Conservation (phyloP, 2,113 vertebrate species). For the Malurus cyaneus region DNA sequence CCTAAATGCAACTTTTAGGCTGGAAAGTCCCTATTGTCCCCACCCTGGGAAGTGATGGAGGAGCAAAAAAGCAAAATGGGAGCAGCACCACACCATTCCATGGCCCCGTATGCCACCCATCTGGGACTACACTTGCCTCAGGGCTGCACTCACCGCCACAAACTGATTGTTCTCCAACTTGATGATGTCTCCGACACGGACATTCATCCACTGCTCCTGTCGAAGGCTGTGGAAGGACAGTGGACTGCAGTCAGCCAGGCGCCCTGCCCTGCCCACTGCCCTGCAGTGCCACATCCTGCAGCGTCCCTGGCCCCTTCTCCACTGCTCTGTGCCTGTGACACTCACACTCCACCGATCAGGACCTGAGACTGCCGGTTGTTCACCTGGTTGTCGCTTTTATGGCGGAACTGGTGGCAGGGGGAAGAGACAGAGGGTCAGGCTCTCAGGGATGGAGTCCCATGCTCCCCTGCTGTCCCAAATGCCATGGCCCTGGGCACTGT, state of each 20-base stretch:
- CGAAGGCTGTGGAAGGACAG: constrained; percentile 76
- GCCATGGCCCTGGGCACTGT: background rate
- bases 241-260: background rate
- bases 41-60: background rate
- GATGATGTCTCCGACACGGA: constrained; percentile 92
- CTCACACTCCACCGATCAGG: constrained; percentile 90
- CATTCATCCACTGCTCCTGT: constrained; percentile 95
- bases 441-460: rapidly evolving
- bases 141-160: constrained; percentile 79
- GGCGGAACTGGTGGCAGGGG: constrained; percentile 83
- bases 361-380: constrained; percentile 97
- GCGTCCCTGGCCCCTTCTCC: background rate
- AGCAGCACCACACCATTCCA: background rate
- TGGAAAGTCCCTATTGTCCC: background rate
- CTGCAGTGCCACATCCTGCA: rapidly evolving
- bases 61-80: background rate
- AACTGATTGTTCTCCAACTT: constrained; percentile 97
- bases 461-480: rapidly evolving
- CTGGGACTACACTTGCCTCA: rapidly evolving
- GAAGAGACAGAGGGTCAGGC: background rate
- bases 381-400: constrained; percentile 96
- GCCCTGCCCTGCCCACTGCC: background rate
- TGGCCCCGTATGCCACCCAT: background rate
- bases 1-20: background rate
- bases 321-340: background rate